Evolutionary conservation across 2,888 invertebrate species (phyloP).

Genomic region (Listrodromus nycthemerus): DNA sequence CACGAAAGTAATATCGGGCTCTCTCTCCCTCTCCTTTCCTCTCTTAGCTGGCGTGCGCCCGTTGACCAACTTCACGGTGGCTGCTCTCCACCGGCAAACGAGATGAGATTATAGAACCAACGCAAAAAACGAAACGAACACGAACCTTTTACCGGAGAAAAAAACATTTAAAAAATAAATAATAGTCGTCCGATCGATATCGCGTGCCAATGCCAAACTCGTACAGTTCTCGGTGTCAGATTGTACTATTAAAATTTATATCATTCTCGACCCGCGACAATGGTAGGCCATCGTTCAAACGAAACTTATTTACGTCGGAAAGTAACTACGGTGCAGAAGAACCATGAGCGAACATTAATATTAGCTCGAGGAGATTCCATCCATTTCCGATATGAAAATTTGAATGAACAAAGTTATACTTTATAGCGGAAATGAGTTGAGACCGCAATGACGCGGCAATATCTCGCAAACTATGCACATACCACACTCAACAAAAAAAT

Average conservation of each 20-base stretch:
- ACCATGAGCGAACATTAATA: not conserved
- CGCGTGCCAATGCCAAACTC: slow-evolving; percentile 29
- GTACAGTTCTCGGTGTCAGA: slow-evolving; percentile 27
- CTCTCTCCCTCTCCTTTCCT: slow-evolving; percentile 8
- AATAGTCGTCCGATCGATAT: slow-evolving; percentile 45
- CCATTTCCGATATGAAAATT: too few relatives aligned
- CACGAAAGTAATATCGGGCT: slow-evolving; percentile 70
- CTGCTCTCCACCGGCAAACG: slow-evolving; percentile 33
- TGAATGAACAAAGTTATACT: too few relatives aligned
- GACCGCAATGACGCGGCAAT: not conserved
- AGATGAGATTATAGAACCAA: slow-evolving; percentile 48
- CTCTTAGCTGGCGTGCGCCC: slow-evolving; percentile 13
- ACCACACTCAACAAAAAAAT: not conserved
- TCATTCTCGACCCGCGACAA: not conserved
- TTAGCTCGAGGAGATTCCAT: too few relatives aligned
- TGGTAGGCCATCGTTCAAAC: not conserved
- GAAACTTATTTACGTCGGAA: not conserved
- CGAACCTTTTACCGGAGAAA: slow-evolving; percentile 7
- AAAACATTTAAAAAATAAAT: slow-evolving; percentile 13
- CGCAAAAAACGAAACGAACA: slow-evolving; percentile 13
- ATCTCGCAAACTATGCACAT: not conserved
- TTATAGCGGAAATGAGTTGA: not conserved
- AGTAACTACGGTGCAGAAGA: not conserved
- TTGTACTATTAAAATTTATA: not conserved
- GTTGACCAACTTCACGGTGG: slow-evolving; percentile 35